Conservation (phyloP, 2,888 invertebrate genomes). For the Aporophyla lueneburgensis region DNA sequence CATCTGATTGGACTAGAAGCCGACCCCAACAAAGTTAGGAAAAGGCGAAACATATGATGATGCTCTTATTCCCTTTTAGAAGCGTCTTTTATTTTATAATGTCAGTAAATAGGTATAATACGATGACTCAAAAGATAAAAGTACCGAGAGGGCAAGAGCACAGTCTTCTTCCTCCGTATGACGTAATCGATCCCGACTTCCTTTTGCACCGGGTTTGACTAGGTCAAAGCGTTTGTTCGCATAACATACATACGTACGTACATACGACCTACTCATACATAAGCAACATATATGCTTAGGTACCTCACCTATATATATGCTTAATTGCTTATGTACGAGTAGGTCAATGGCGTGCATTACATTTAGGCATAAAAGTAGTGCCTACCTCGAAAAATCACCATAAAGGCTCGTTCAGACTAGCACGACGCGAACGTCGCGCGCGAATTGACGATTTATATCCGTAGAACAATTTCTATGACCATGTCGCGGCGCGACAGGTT, state of each 20-base stretch:
- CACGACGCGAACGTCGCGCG: too few relatives aligned
- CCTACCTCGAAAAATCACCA: too few relatives aligned
- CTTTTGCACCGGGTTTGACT: constrained; percentile 45
- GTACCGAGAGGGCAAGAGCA: constrained; percentile 11
- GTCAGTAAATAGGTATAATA: not conserved
- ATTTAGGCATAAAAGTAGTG: too few relatives aligned
- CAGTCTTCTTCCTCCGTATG: constrained; percentile 38
- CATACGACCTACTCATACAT: not conserved
- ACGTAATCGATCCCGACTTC: constrained; percentile 40
- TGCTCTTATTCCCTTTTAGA: not conserved
- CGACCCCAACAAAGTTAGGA: not conserved
- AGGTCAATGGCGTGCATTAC: too few relatives aligned
- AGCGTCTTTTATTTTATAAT: constrained; percentile 8
- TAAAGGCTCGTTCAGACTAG: too few relatives aligned
- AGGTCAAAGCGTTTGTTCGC: constrained; percentile 48
- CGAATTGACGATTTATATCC: too few relatives aligned
- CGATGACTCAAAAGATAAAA: constrained; percentile 21
- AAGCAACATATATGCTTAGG: too few relatives aligned
- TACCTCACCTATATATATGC: too few relatives aligned
- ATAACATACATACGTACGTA: not conserved
- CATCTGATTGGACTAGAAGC: not conserved
- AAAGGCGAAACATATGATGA: not conserved
- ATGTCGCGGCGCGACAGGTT: too few relatives aligned
- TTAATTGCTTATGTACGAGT: too few relatives aligned
- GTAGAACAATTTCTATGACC: too few relatives aligned